Evolutionary conservation across 2,888 invertebrate genomes (phyloP), one percentile per base, ranked within the genome.

Genomic region (Ophion slaviceki): DNA sequence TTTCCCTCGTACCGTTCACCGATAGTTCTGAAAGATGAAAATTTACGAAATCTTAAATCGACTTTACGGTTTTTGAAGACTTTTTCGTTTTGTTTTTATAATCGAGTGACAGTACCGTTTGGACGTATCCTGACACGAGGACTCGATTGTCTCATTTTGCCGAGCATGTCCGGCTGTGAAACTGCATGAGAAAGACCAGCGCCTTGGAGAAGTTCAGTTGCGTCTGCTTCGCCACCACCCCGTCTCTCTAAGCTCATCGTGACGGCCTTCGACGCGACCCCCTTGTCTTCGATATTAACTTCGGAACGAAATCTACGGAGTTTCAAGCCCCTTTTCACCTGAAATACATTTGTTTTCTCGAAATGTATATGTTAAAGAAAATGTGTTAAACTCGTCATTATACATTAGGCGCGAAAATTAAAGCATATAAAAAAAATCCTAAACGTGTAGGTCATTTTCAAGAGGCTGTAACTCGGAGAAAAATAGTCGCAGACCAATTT

Each of bases 121-220:
- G 92, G 91, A 88, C 92, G 88, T 72, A 91, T 86, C 79, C 91
- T 89, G 64, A 92, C 84, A 11, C 91, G 91, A 10, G 92, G 92
- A 88, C 93, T 92, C 57, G 91, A 89, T 82, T 92, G 92, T 76
- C 91, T 91, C 87, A 92, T 89, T 78, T 91, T 90, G 28, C 90
- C 88, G 36, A 92, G 88, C 90, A 94, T 93, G 89, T 92, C 94
- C 66, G 93, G 95, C 90, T 94, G 95, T 84, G 94, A 95, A 89
- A 94, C 95, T 84, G 92, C 94, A 82, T 94, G 94, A 8, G 92
- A 92, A 28, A 94, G 89, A 64, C 92, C 92, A 40, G 93, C 92
- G 78, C 91, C 90, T 80, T 91, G 92, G n/a, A 93, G 90, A 32
- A 95, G 92, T 75, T 95, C 95, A 4, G 94, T 93, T 0, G 94